Evolutionary conservation across 2,888 invertebrate genomes (phyloP), one percentile per base, ranked within the genome.

Genomic region (Helobdella robusta): DNA sequence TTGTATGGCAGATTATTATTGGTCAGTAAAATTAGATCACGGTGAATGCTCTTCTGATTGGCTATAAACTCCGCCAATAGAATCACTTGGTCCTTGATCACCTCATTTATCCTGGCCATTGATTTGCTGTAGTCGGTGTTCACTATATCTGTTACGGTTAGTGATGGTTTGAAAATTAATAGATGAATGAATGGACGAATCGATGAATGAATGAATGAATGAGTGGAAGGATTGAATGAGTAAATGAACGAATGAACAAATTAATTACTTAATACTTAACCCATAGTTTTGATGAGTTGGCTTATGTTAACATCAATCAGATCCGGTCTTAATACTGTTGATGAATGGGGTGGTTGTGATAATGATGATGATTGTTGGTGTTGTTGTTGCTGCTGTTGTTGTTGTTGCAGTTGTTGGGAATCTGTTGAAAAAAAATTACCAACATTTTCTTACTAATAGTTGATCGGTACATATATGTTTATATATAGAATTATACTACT

Each of bases 11-110:
- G n/a, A 4, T 32, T 40, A n/a, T 25, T 28, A 50, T 28, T 28
- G 50, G 28, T 30, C n/a, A 35, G 18, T 32, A 30, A 23, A 20
- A 50, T 25, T n/a, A 25, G 18, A 30, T 62, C 50, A 20, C 30
- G 20, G 50, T 62, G 62, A 18, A 62, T 48, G 4, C 34, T 25
- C 30, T 62, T 62, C 46, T 62, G 62, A 62, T 25, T 62, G 62
- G 62, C 20, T 32, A 62, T n/a, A 50, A 62, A 62, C 3, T 30
- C 44, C 18, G 44, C 48, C 62, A 62, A 62, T 34, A 62, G 34
- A n/a, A 5, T 32, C 23, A 62, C 50, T 32, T 62, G 62, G 20
- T 62, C 30, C 25, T 50, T 48, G 30, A 62, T 46, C 8, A 62
- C 32, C 4, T 28, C 15, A 25, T 62, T 62, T 32, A 62, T n/a